Base-by-base conservation (phyloP, 2,797 vertebrate species). In the Sebastes taczanowskii region DNA sequence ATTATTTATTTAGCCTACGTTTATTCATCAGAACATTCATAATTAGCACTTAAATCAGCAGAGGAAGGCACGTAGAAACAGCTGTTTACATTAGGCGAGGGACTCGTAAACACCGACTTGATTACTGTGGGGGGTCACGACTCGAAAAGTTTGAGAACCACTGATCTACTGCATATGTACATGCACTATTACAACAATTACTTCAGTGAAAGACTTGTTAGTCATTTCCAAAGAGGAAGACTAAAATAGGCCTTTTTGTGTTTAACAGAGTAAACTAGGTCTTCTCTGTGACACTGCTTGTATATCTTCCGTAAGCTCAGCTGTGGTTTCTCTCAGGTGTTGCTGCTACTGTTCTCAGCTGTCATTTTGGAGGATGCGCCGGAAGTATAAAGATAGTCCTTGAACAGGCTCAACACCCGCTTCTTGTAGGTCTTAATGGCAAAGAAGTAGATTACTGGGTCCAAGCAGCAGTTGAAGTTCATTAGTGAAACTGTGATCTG, bases 371-470 rank as follows among this genome's bases (percentile, higher is more conserved):
- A 91, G 4, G 93, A 95, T 16, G 92, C 89, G 2, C 87, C 76
- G 3, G 95, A 94, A 52, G 94, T 73, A 0, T 94, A 93, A 7
- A 94, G 90, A 2, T 94, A 95, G 74, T 90, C 93, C 85, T 90
- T 97, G 69, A 97, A 95, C 77, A 97, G 81, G 62, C 95, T 92
- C 59, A 96, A 82, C 87, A 99, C 93, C 52, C 93, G 94, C 87
- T 93, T 92, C 89, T 97, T 97, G 86, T 97, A 97, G 11, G 92
- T 95, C 61, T 95, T 95, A 34, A 97, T 97, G 20, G 96, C 97
- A 0, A 97, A 97, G 92, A 96, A 97, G 93, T 97, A 97, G 91
- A 97, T 97, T 80, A 98, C 68, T 11, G 96, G 97, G 77, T 97
- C 96, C 2, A 96, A 91, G 91, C 96, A 96, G 88, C 97, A 97